These are phyloP conservation scores for Euzetes globulus DNA, from an alignment of 2,888 invertebrate genomes.

Conservation along the genomic window DNA sequence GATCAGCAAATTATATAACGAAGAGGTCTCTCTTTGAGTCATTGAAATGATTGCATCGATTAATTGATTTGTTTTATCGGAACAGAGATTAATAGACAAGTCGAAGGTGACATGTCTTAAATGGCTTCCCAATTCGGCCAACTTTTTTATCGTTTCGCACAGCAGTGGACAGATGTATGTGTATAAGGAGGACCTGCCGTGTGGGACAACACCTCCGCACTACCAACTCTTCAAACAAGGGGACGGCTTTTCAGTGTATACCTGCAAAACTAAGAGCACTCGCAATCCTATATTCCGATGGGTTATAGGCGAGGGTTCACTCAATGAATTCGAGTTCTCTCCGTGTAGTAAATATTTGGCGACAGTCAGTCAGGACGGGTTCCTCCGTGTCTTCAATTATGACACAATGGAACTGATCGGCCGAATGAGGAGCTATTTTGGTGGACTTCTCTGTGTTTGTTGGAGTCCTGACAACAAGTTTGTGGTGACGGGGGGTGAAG, in stretches of 20 bases:
- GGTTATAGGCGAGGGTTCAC: slow-evolving; percentile 61
- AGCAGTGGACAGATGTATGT: slow-evolving; percentile 93
- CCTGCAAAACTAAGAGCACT: slow-evolving; percentile 91
- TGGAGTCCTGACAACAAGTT: slow-evolving; percentile 97
- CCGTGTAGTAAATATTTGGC: slow-evolving; percentile 85
- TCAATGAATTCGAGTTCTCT: slow-evolving; percentile 96
- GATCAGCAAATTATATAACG: slow-evolving; percentile 90
- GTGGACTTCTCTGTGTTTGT: slow-evolving; percentile 91
- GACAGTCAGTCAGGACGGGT: slow-evolving; percentile 68
- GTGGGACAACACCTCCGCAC: slow-evolving; percentile 79
- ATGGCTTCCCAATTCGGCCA: slow-evolving; percentile 93
- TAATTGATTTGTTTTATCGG: too few relatives aligned
- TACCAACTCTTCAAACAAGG: slow-evolving; percentile 93
- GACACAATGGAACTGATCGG: slow-evolving; percentile 94
- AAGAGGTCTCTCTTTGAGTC: slow-evolving; percentile 66
- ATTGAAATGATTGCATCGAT: too few relatives aligned
- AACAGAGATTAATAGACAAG: slow-evolving; percentile 87
- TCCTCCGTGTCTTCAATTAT: slow-evolving; percentile 90
- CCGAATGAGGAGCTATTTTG: slow-evolving; percentile 91
- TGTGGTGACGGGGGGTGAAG: slow-evolving; percentile 95
- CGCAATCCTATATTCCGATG: slow-evolving; percentile 84
- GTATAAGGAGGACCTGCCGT: slow-evolving; percentile 89
- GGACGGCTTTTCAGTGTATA: slow-evolving; percentile 85
- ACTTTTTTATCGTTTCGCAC: slow-evolving; percentile 88
- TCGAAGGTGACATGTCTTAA: slow-evolving; percentile 90